phyloP scores from a whole-genome alignment of 2,113 vertebrate species.

The Nestor notabilis region DNA sequence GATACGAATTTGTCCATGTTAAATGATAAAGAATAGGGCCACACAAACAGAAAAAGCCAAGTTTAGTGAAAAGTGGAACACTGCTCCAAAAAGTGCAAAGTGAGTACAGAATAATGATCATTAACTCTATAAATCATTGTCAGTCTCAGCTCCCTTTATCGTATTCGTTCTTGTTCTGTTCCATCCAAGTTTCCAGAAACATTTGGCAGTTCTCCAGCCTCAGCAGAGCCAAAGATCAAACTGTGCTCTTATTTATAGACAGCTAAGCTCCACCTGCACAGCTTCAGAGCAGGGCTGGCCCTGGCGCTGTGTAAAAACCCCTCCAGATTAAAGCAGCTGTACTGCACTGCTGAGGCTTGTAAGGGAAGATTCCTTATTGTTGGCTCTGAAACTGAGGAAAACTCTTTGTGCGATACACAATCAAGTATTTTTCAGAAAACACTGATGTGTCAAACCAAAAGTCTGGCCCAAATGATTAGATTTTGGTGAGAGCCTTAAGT shows the following conservation, averaged over 20 bases:
- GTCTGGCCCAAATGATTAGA: neutral
- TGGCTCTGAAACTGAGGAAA: neutral
- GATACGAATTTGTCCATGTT: neutral
- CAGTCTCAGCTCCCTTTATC: slow-evolving; percentile 48
- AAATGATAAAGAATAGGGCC: neutral
- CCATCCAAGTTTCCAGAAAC: slow-evolving; percentile 58
- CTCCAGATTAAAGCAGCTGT: neutral
- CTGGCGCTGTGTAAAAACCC: neutral
- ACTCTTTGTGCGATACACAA: fast-evolving
- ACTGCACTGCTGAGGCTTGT: neutral
- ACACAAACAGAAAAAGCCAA: neutral
- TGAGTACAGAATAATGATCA: neutral
- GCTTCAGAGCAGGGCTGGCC: neutral
- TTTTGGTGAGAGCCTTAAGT: neutral
- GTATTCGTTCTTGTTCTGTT: slow-evolving; percentile 60
- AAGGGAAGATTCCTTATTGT: neutral
- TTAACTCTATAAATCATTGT: slow-evolving; percentile 42
- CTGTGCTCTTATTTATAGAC: slow-evolving; percentile 56
- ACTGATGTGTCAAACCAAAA: neutral
- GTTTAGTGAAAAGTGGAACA: slow-evolving; percentile 25
- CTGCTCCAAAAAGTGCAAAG: neutral
- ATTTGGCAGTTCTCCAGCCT: slow-evolving; percentile 40
- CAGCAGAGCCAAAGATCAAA: slow-evolving; percentile 41
- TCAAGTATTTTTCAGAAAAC: too few relatives aligned
- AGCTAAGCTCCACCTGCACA: slow-evolving; percentile 53